Evolutionary conservation across 2,113 vertebrate genomes (phyloP), one percentile per base, ranked within the genome.

Genomic region (Pycnonotus jocosus): DNA sequence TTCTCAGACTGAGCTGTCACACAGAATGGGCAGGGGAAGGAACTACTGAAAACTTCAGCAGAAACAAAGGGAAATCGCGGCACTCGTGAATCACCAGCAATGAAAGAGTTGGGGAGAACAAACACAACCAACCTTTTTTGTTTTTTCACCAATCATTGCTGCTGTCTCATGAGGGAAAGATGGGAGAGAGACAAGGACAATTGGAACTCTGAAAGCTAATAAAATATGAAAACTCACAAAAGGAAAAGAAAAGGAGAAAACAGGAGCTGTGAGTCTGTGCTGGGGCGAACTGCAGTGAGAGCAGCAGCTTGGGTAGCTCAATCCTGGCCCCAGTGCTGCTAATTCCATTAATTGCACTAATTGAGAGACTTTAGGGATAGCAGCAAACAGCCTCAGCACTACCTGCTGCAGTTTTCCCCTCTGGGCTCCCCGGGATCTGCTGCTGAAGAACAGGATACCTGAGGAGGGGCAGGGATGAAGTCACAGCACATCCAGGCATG

Each of bases 1-100:
- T 95, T 69, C 47, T 88, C 53, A 77, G 76, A 27, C 64, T 62
- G 82, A 78, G 40, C 24, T 95, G 86, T 90, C 66, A 38, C 35
- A 48, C 54, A 38, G 62, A 82, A 85, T 7, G 57, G 48, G 77
- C 86, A 85, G 62, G 73, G 62, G 87, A 82, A 87, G 48, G 50
- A 90, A 88, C 90, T 92, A 72, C 90, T 54, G 86, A 37, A 91
- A 79, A 72, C 48, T 95, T 72, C 2, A 3, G 48, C 40, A 71
- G 27, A 84, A 79, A 40, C 0, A 1, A 78, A 69, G 70, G 40
- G 50, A 79, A 91, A 81, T 50, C 12, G 6, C 0, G 0, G 84
- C 40, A 21, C 48, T 22, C 3, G 2, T 33, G 61, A 53, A 48
- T 56, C 27, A 70, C 23, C 35, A 25, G 73, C 20, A 57, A 25